Conservation (phyloP, 92 coral and sea anemone genomes). For the Siderastrea radians region DNA sequence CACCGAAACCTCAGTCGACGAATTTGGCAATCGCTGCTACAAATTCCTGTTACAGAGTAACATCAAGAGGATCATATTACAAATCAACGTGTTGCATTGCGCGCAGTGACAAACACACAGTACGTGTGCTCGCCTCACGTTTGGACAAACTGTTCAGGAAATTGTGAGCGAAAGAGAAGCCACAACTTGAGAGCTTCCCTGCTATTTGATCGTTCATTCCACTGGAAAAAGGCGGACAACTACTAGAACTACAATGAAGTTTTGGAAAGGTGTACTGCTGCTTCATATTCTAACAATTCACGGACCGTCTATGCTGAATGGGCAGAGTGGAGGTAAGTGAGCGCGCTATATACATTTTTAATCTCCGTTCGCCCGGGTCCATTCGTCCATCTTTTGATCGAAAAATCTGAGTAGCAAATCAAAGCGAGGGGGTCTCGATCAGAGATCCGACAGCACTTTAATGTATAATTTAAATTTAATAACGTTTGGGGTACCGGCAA, state of each 20-base stretch:
- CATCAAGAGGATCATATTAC: background rate
- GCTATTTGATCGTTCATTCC: background rate
- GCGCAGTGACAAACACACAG: background rate
- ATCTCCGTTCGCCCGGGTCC: too few species aligned
- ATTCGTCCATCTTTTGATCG: too few species aligned
- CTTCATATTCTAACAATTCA: background rate
- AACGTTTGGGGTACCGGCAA: too few species aligned
- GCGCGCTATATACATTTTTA: too few species aligned
- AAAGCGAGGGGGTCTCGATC: too few species aligned
- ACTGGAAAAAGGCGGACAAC: background rate
- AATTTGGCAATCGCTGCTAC: too few species aligned
- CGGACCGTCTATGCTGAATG: background rate
- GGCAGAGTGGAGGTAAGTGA: background rate
- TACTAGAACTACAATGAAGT: background rate
- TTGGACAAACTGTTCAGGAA: background rate
- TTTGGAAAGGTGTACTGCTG: background rate
- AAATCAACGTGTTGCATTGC: background rate
- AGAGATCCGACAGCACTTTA: too few species aligned
- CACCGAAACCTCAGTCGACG: too few species aligned
- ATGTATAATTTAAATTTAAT: too few species aligned
- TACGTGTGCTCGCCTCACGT: background rate
- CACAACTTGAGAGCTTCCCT: background rate
- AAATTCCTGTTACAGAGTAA: too few species aligned
- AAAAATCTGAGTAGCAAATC: too few species aligned
- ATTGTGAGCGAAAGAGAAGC: background rate